Evolutionary conservation across 2,113 vertebrate species (phyloP).

Genomic region (Daboia siamensis): DNA sequence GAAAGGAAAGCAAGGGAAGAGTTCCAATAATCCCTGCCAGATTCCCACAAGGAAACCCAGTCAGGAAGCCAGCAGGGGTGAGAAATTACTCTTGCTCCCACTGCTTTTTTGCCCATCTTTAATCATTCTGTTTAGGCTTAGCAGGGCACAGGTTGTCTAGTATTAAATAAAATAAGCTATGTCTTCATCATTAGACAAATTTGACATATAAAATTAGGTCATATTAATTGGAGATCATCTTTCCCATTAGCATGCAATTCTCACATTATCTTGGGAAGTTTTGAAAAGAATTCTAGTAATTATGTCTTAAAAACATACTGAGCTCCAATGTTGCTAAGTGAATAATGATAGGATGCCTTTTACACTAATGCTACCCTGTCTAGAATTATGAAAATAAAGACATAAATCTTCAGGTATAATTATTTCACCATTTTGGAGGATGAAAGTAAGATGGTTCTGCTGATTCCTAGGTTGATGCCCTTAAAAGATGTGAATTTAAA

Average conservation of each 20-base stretch:
- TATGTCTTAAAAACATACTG: conserved; percentile 6
- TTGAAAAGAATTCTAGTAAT: conserved; percentile 1
- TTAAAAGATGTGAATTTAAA: background rate
- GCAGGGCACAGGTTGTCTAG: background rate
- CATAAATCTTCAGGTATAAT: background rate
- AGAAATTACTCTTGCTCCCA: background rate
- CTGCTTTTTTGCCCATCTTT: background rate
- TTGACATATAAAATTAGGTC: conserved; percentile 1
- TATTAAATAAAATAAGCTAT: background rate
- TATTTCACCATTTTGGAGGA: conserved; percentile 10
- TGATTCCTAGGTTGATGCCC: background rate
- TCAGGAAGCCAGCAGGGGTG: background rate
- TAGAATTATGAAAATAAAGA: background rate
- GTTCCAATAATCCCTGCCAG: background rate
- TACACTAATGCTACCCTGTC: background rate
- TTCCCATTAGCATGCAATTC: background rate
- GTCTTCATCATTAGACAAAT: background rate
- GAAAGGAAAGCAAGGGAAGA: no score
- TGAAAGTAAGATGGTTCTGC: background rate
- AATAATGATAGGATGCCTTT: conserved; percentile 16
- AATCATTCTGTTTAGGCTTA: background rate
- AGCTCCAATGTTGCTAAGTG: background rate
- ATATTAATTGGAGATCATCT: conserved; percentile 1
- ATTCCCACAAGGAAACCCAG: background rate
- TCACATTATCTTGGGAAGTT: conserved; percentile 27